Conservation (phyloP, 2,888 invertebrate species). For the Tipula confusa region DNA sequence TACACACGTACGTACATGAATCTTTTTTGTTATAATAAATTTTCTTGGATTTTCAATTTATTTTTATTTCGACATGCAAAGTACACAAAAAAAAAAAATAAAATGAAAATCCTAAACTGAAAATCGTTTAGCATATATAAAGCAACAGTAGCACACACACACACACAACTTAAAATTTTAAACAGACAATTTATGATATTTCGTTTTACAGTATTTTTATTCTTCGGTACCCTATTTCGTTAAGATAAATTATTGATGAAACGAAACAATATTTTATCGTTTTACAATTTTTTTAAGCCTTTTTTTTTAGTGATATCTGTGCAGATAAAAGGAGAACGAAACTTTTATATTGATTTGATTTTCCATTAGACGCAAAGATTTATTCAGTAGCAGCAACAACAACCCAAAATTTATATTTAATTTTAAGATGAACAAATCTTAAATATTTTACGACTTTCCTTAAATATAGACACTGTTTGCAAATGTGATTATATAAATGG, state of each 20-base stretch:
- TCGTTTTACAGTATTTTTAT: background rate
- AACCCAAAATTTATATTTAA: background rate
- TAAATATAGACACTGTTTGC: background rate
- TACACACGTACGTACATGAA: background rate
- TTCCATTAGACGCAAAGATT: background rate
- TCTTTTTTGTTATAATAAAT: background rate
- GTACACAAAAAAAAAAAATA: background rate
- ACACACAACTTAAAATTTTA: background rate
- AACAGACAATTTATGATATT: background rate
- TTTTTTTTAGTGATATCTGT: background rate
- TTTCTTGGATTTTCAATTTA: background rate
- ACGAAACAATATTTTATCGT: background rate
- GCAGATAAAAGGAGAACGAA: background rate
- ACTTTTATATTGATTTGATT: background rate
- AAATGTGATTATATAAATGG: no score
- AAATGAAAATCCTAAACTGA: background rate
- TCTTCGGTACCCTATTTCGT: background rate
- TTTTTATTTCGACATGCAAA: background rate
- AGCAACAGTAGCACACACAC: background rate
- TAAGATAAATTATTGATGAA: background rate
- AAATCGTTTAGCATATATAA: background rate
- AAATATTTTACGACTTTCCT: background rate
- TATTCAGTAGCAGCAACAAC: background rate
- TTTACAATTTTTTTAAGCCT: background rate
- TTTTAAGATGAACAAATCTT: background rate